A percentile compares a stretch with the other conserved stretches of the same genome.
Conservation (phyloP, 2,888 invertebrate genomes). For the Drosophila koepferae region DNA sequence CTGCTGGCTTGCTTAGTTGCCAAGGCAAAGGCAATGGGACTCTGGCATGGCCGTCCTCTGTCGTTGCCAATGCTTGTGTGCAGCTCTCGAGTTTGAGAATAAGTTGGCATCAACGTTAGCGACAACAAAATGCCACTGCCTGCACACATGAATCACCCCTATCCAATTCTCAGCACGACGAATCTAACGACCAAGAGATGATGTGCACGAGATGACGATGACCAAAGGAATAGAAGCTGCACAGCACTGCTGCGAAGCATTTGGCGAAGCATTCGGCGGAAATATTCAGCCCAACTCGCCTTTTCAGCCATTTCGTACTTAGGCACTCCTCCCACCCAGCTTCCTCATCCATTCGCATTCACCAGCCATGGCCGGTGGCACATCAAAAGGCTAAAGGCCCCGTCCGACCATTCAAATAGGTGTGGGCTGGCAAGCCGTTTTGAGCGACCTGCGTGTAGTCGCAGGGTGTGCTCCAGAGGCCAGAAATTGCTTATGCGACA, state of each 20-base stretch:
- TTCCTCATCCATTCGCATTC: constrained; percentile 35
- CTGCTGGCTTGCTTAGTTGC: constrained; percentile 40
- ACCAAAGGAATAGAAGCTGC: constrained; percentile 75
- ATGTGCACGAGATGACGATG: constrained; percentile 68
- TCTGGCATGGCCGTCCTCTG: constrained; percentile 42
- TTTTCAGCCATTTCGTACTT: constrained; percentile 61
- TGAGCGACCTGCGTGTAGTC: constrained; percentile 27
- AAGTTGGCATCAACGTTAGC: constrained; percentile 73
- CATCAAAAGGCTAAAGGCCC: constrained; percentile 68
- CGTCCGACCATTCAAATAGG: constrained; percentile 58
- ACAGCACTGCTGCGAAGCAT: constrained; percentile 61
- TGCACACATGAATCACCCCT: constrained; percentile 59
- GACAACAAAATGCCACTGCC: constrained; percentile 65
- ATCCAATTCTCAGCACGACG: constrained; percentile 46
- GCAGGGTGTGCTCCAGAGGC: constrained; percentile 39
- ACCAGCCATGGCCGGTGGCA: constrained; percentile 44
- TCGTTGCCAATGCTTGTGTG: constrained; percentile 45
- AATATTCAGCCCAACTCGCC: constrained; percentile 76
- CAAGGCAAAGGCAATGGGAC: constrained; percentile 43
- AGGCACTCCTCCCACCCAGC: constrained; percentile 17
- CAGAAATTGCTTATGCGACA: constrained; percentile 82
- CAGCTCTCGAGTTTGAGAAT: constrained; percentile 63
- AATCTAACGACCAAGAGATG: constrained; percentile 75
- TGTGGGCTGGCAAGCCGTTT: constrained; percentile 62
- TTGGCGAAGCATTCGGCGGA: constrained; percentile 78